Conservation (phyloP, 2,797 vertebrate genomes). For the Enteromius argenteus region DNA sequence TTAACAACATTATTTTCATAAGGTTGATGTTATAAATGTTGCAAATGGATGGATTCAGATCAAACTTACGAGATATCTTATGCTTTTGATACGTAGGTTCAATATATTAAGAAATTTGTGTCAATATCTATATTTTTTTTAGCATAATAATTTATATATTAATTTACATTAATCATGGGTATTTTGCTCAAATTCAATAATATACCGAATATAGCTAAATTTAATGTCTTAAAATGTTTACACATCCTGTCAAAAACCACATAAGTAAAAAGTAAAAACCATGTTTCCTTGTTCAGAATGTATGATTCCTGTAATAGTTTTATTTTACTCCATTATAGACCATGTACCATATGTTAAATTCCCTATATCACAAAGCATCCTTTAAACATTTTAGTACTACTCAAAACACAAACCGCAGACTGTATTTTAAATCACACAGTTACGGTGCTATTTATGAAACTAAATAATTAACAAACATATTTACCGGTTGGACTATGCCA, state of each 20-base stretch:
- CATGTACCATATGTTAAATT: slow-evolving; percentile 27
- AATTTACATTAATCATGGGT: neutral
- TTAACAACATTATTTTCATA: neutral
- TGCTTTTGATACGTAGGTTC: neutral
- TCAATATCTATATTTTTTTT: neutral
- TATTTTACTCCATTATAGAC: neutral
- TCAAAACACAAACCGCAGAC: neutral
- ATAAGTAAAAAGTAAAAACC: neutral
- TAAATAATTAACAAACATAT: slow-evolving; percentile 24
- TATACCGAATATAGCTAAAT: neutral
- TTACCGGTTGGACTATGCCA: slow-evolving; percentile 3
- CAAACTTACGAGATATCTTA: neutral
- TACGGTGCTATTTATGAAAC: neutral
- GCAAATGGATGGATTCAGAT: neutral
- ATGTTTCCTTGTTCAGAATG: neutral
- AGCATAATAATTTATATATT: no score
- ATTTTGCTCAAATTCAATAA: neutral
- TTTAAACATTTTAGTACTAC: neutral
- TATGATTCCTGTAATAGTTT: neutral
- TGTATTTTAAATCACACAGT: neutral
- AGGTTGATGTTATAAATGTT: neutral
- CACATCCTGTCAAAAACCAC: neutral
- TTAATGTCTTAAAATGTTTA: neutral
- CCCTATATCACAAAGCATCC: neutral
- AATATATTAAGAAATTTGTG: neutral